These are phyloP conservation scores for Diplosoma virens DNA, from an alignment of 23 tunicate species.

Conservation along the genomic window DNA sequence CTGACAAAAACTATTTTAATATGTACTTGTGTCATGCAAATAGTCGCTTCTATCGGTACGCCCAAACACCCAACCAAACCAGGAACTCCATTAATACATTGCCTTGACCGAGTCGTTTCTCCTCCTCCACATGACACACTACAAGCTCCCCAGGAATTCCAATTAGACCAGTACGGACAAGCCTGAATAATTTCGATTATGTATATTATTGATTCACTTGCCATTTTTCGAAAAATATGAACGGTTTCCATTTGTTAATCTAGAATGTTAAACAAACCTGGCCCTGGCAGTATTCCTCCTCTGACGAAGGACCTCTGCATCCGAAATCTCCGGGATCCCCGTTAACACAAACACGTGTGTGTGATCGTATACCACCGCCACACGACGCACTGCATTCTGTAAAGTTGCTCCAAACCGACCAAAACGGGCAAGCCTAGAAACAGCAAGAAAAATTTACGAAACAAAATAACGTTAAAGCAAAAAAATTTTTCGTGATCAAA, in stretches of 20 bases:
- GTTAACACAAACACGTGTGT: slow-evolving; percentile 49
- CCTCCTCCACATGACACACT: slow-evolving; percentile 79
- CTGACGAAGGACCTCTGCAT: slow-evolving; percentile 40
- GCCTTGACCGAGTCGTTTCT: slow-evolving; percentile 14
- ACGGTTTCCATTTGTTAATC: neutral
- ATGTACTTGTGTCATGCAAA: slow-evolving; percentile 53
- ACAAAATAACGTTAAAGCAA: too few relatives aligned
- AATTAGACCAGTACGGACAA: slow-evolving; percentile 76
- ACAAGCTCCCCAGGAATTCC: slow-evolving; percentile 73
- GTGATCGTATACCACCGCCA: slow-evolving; percentile 61
- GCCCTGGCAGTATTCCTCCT: slow-evolving; percentile 28
- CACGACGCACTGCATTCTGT: slow-evolving; percentile 42
- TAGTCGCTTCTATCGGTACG: neutral
- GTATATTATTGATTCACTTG: neutral
- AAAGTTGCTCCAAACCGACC: slow-evolving; percentile 45
- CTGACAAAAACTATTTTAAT: neutral
- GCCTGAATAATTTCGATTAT: neutral
- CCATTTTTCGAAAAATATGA: neutral
- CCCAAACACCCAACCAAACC: slow-evolving; percentile 74
- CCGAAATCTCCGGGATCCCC: slow-evolving; percentile 65
- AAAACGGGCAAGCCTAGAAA: slow-evolving; percentile 26
- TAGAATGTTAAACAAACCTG: slow-evolving; percentile 16
- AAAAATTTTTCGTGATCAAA: too few relatives aligned
- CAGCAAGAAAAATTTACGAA: too few relatives aligned
- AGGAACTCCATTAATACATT: slow-evolving; percentile 68